These are phyloP conservation scores for Cygnus olor DNA, from an alignment of 2,797 vertebrate genomes.

Conservation along the genomic window DNA sequence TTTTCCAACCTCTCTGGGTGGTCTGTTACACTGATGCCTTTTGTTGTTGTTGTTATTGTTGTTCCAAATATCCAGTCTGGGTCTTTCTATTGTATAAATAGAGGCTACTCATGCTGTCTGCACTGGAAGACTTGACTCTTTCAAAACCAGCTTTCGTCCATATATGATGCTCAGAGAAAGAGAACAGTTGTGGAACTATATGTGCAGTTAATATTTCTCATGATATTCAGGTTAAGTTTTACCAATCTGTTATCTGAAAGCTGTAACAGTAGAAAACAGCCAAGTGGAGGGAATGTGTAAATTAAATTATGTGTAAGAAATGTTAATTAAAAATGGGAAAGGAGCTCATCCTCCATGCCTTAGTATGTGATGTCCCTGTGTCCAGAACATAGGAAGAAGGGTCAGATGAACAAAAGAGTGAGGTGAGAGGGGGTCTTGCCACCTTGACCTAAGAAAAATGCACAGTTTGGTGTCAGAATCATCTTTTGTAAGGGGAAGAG, in stretches of 20 bases:
- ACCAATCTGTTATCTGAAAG: neutral
- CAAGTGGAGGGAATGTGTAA: neutral
- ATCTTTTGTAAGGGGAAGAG: neutral
- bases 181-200: accelerated
- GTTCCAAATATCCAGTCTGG: neutral
- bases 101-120: neutral
- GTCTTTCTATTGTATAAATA: neutral
- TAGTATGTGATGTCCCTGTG: neutral
- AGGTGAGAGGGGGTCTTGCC: neutral
- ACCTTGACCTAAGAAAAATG: neutral
- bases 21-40: accelerated
- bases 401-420: neutral
- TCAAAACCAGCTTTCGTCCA: neutral
- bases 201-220: neutral
- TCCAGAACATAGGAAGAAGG: neutral
- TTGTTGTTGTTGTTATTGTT: neutral
- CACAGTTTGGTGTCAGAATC: neutral
- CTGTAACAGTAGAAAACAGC: neutral
- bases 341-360: neutral
- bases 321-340: neutral
- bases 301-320: neutral
- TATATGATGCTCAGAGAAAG: neutral
- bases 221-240: neutral
- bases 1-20: neutral
- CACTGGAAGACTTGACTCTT: neutral